Conservation (phyloP, 2,797 vertebrate genomes). For the Crocidura indochinensis region DNA sequence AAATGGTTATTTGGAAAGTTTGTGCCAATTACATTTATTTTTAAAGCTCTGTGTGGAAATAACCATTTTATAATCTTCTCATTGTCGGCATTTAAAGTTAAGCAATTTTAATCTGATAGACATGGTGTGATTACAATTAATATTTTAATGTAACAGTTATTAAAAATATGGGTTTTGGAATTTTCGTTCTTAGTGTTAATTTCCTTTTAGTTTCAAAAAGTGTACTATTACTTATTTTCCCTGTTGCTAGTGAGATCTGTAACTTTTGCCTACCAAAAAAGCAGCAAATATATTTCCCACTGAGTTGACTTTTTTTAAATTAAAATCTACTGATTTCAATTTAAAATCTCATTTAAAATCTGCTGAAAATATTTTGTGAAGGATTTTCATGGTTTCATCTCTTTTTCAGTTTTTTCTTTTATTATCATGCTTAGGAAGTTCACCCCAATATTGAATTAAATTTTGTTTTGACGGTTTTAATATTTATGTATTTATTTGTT, state of each 20-base stretch:
- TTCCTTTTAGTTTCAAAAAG: conserved; percentile 58
- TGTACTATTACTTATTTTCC: conserved; percentile 3
- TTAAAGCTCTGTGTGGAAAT: neutral
- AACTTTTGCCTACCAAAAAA: conserved; percentile 34
- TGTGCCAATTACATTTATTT: conserved; percentile 1
- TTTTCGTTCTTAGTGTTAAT: conserved; percentile 42
- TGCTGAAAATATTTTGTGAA: conserved; percentile 16
- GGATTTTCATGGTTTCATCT: neutral
- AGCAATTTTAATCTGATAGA: conserved; percentile 20
- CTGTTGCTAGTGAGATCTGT: conserved; percentile 32
- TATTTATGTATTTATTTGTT: too few relatives aligned
- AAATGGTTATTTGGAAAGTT: conserved; percentile 14
- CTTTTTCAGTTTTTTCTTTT: neutral
- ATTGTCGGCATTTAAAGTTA: conserved; percentile 18
- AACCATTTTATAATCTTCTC: neutral
- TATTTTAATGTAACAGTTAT: neutral
- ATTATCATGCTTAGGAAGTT: neutral
- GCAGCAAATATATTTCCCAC: neutral
- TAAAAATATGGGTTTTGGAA: conserved; percentile 22
- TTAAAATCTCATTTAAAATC: conserved; percentile 24
- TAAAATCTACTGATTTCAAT: neutral
- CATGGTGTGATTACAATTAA: neutral
- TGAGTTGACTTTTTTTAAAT: neutral
- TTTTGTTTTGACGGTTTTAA: too few relatives aligned
- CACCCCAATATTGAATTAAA: neutral